Evolutionary conservation across 2,113 vertebrate species (phyloP).

Genomic region (Sclerurus mexicanus): DNA sequence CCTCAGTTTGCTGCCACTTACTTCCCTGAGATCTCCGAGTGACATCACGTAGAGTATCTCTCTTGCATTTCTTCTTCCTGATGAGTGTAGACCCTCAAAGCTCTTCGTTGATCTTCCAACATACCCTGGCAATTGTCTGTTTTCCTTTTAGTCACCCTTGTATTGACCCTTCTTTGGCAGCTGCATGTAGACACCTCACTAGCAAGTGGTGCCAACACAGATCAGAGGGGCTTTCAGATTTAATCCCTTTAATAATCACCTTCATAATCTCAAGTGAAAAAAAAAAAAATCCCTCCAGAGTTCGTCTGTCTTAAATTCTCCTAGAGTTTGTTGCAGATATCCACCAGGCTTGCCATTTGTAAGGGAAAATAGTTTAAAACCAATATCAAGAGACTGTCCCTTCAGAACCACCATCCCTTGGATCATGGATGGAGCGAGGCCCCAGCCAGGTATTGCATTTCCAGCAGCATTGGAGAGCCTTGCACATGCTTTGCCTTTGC

Average conservation of each 20-base stretch:
- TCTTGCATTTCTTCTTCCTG: background rate
- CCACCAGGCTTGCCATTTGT: background rate
- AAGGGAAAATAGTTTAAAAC: background rate
- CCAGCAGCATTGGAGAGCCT: background rate
- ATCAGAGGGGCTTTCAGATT: background rate
- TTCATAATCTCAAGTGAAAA: background rate
- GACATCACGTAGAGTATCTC: background rate
- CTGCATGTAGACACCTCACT: background rate
- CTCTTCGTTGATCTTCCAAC: background rate
- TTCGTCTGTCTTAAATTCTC: background rate
- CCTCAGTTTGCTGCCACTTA: background rate
- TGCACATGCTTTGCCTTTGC: background rate
- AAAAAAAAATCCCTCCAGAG: background rate
- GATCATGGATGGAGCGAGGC: background rate
- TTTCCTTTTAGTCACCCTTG: background rate
- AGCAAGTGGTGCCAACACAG: background rate
- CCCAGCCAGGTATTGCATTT: background rate
- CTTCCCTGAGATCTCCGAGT: background rate
- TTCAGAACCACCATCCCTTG: background rate
- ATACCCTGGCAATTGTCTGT: background rate
- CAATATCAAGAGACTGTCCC: background rate
- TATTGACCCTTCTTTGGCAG: background rate
- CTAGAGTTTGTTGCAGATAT: background rate
- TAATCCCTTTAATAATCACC: background rate
- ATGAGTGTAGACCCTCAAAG: background rate